Base-by-base conservation (phyloP, 2,797 vertebrate species). In the Rhinichthys osculus region DNA sequence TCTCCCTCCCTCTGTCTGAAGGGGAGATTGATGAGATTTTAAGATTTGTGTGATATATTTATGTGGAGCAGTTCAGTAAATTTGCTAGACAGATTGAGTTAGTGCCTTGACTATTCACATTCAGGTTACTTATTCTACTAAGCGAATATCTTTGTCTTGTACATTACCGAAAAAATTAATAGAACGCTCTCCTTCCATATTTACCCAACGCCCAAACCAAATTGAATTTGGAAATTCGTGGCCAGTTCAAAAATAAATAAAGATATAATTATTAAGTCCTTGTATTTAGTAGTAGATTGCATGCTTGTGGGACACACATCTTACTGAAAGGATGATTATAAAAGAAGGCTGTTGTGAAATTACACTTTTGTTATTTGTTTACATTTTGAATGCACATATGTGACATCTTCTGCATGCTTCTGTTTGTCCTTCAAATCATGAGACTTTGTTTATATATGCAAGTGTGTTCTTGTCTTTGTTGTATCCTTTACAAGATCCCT, bases 191-290 rank as follows among this genome's bases (percentile, higher is more conserved):
- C 59, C 62, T 38, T 76, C 30, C 11, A 30, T n/a, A 17, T 69
- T 71, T 70, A 70, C 62, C 14, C 35, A 69, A 74, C 78, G 42
- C 1, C 42, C n/a, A 59, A 71, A 83, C 44, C 69, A 69, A 50
- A 82, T 73, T 27, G 57, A n/a, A 11, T 66, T 67, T 3, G 21
- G 50, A 66, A 30, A 62, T 57, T 16, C 40, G 23, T 42, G 16
- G 81, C 81, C 62, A 73, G 76, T 23, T 77, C 33, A 62, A 82
- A 27, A 62, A 78, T 66, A 81, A 84, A 88, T 88, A 82, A 82
- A 83, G 57, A 78, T 64, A 71, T 86, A 67, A 86, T 89, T 83
- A 82, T 72, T 27, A 59, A n/a, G 8, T 9, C 9, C 4, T n/a
- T 74, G 69, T 85, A 64, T 83, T 19, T 73, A 44, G 69, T 85